Percentiles rank a stretch among this genome's conserved stretches.
Conservation (phyloP, 2,888 invertebrate genomes). For the Drosophila longiperda region DNA sequence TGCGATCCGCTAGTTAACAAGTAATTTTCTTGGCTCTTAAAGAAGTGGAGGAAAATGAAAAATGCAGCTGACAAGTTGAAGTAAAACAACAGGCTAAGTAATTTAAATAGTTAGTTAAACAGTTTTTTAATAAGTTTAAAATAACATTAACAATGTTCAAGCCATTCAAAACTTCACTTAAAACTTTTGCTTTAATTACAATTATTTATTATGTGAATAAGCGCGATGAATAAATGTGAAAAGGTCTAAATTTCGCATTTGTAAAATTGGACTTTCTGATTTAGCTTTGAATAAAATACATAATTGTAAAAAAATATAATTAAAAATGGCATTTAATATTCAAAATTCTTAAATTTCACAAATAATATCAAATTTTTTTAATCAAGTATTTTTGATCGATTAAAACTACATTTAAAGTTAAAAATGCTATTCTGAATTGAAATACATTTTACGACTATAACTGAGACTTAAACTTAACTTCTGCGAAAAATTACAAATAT, state of each 20-base stretch:
- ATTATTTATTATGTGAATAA: not conserved
- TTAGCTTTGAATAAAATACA: not conserved
- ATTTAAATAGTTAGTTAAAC: not conserved
- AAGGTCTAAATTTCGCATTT: not conserved
- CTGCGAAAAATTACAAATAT: accelerated
- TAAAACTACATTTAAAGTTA: not conserved
- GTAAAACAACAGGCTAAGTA: not conserved
- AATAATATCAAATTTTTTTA: accelerated
- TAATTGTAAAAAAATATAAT: not conserved
- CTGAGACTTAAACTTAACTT: not conserved
- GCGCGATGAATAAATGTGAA: not conserved
- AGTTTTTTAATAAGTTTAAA: not conserved
- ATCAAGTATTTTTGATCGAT: accelerated
- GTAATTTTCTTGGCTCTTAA: not conserved
- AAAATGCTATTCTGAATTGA: not conserved
- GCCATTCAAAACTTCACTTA: not conserved
- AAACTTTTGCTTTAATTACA: not conserved
- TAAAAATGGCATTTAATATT: not conserved
- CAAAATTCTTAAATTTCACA: not conserved
- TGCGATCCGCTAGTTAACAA: not conserved
- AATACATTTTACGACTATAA: accelerated
- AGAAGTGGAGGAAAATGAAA: not conserved
- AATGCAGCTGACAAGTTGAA: not conserved
- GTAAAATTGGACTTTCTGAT: too few species aligned
- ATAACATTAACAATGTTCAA: not conserved